Conservation (phyloP, 2,797 vertebrate species). For the Galagoides demidoff region DNA sequence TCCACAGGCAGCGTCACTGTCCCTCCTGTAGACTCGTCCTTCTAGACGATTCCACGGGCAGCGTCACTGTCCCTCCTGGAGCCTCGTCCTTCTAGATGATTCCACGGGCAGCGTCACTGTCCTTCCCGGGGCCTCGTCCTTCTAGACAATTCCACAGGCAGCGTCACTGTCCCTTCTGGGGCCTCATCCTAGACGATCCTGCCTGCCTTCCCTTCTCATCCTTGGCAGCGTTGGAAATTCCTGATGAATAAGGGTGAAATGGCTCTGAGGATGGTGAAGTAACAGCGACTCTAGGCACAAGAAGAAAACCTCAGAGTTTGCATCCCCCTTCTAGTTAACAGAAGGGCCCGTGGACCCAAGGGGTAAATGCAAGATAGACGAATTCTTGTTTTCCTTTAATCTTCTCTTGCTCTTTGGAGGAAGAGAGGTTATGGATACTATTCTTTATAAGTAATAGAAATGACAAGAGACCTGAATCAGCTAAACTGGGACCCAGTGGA, state of each 20-base stretch:
- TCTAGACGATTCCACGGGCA: fast-evolving
- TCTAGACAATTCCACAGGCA: fast-evolving
- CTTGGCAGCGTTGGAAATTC: neutral
- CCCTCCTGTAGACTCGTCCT: too few relatives aligned
- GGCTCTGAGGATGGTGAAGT: fast-evolving
- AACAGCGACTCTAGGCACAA: neutral
- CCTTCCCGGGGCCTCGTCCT: fast-evolving
- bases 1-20: too few relatives aligned
- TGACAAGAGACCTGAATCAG: neutral
- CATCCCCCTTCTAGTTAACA: fast-evolving
- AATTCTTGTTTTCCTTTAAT: too few relatives aligned
- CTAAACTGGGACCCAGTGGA: fast-evolving
- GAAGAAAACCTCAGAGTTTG: fast-evolving
- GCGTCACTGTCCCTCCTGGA: neutral
- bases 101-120: neutral
- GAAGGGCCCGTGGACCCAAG: fast-evolving
- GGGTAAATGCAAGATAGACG: neutral
- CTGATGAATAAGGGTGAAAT: fast-evolving
- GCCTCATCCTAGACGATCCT: fast-evolving
- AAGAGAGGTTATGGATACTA: too few relatives aligned
- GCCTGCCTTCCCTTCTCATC: too few relatives aligned
- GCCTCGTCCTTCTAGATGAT: neutral
- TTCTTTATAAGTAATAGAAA: neutral
- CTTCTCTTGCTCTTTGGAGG: neutral
- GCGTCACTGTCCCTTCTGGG: neutral